These are phyloP conservation scores for Paradoxurus hermaphroditus DNA, from an alignment of 2,113 vertebrate species.

Conservation along the genomic window DNA sequence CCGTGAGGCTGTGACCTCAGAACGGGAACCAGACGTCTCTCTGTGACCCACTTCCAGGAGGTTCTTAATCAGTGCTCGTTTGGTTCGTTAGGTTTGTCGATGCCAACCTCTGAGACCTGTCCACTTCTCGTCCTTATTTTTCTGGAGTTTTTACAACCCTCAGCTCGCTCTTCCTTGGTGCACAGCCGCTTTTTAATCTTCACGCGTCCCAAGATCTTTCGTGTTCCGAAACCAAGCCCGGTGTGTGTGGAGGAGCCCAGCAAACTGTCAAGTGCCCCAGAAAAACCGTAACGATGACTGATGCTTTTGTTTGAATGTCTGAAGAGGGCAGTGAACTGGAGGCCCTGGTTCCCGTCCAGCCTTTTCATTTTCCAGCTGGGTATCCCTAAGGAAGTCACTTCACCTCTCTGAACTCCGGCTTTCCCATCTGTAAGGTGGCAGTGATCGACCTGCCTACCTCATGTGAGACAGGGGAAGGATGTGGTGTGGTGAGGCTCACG, in stretches of 20 bases:
- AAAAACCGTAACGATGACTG: accelerated
- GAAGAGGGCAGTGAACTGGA: background rate
- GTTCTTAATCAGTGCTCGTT: background rate
- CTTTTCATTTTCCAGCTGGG: background rate
- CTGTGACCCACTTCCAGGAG: background rate
- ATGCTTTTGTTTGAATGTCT: background rate
- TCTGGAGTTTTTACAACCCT: background rate
- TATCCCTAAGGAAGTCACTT: background rate
- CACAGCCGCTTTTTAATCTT: background rate
- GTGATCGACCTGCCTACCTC: background rate
- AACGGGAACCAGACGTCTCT: no score
- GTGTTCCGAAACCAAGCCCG: background rate
- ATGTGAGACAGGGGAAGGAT: no score
- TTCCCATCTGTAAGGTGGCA: background rate
- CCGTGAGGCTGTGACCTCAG: background rate
- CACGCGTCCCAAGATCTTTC: background rate
- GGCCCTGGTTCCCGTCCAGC: background rate
- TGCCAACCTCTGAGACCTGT: background rate
- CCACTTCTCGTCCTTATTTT: background rate
- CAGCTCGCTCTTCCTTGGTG: background rate
- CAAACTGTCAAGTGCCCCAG: background rate
- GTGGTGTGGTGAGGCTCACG: background rate
- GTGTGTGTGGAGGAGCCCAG: accelerated
- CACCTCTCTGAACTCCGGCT: background rate
- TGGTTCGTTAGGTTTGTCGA: background rate